A percentile compares a stretch with the other conserved stretches of the same genome.
These are phyloP conservation scores for Pammene aurita DNA, from an alignment of 2,888 invertebrate species.

Conservation along the genomic window DNA sequence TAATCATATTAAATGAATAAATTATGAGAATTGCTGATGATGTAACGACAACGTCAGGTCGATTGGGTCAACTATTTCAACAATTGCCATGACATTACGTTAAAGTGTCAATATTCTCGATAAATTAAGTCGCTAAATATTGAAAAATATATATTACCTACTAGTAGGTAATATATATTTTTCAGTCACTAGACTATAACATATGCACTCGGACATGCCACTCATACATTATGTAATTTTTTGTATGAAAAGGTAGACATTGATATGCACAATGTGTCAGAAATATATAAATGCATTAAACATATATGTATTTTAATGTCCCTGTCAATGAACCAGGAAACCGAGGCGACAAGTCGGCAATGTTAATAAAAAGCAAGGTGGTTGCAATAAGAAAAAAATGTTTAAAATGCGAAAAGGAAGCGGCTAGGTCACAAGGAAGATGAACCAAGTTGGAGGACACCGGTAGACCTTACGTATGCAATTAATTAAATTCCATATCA, in stretches of 20 bases:
- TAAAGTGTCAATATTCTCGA: slow-evolving; percentile 1
- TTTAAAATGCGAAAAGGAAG: slow-evolving; percentile 29
- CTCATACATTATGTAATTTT: no score
- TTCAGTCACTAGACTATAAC: no score
- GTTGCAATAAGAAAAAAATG: slow-evolving; percentile 23
- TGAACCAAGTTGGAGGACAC: slow-evolving; percentile 30
- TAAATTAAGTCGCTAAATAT: neutral
- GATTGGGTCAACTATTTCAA: slow-evolving; percentile 34
- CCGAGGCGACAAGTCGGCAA: no score
- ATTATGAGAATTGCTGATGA: slow-evolving; percentile 22
- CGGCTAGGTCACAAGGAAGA: slow-evolving; percentile 39
- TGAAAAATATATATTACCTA: neutral
- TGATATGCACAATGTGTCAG: no score
- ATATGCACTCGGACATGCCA: no score
- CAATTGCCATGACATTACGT: slow-evolving; percentile 22
- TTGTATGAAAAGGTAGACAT: no score
- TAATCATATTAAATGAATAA: slow-evolving; percentile 22
- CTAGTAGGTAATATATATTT: no score
- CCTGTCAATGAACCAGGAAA: neutral
- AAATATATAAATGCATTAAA: no score
- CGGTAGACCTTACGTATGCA: slow-evolving; percentile 22
- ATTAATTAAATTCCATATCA: slow-evolving; percentile 23
- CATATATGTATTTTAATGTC: no score
- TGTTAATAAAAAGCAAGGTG: neutral
- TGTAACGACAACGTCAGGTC: slow-evolving; percentile 24